Evolutionary conservation across 2,888 invertebrate species (phyloP).

Genomic region (Standfussiana lucernea): DNA sequence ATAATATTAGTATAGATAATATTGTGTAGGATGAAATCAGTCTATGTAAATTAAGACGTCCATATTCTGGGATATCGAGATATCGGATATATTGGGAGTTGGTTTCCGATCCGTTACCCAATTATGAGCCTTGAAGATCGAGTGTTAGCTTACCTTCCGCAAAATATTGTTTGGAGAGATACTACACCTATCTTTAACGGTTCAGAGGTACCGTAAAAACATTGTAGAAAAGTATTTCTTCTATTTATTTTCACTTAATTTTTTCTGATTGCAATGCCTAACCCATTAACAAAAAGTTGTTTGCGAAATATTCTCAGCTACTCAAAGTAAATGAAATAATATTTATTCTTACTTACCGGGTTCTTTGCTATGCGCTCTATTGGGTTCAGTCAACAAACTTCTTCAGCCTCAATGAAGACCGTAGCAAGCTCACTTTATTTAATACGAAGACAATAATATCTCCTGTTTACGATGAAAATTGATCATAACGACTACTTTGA

Average conservation of each 20-base stretch:
- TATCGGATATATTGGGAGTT: constrained; percentile 35
- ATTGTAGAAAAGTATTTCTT: neutral
- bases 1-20: neutral
- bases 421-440: constrained; percentile 23
- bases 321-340: constrained; percentile 51
- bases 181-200: neutral
- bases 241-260: constrained; percentile 2
- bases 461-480: constrained; percentile 68
- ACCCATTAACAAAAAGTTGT: constrained; percentile 47
- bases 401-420: neutral
- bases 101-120: constrained; percentile 50
- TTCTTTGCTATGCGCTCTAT: constrained; percentile 33
- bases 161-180: constrained; percentile 30
- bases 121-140: constrained; percentile 45
- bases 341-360: constrained; percentile 53
- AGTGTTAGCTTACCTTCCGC: constrained; percentile 14
- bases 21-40: neutral
- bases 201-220: constrained; percentile 2
- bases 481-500: constrained; percentile 71
- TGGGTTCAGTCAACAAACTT: constrained; percentile 30
- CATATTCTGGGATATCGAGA: constrained; percentile 2
- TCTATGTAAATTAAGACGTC: constrained; percentile 31
- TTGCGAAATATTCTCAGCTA: constrained; percentile 55
- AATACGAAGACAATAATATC: constrained; percentile 47
- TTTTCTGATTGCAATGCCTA: constrained; percentile 25